phyloP scores from a whole-genome alignment of 2,888 invertebrate species.

The Agrotis exclamationis region DNA sequence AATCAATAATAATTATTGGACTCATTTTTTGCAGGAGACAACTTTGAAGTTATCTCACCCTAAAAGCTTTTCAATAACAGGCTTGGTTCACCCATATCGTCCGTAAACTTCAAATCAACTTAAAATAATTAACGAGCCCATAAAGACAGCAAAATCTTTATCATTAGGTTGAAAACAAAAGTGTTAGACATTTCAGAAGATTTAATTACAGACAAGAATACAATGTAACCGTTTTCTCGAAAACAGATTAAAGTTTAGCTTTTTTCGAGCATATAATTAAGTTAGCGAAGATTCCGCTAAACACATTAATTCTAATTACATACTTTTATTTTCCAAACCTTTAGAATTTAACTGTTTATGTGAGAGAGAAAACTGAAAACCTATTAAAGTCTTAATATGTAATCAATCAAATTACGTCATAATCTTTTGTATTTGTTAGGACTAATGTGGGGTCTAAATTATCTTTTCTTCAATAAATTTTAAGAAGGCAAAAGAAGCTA shows the following conservation, averaged over 20 bases:
- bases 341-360: conserved; percentile 5
- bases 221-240: conserved; percentile 39
- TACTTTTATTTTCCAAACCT: not conserved
- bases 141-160: conserved; percentile 23
- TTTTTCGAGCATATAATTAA: conserved; percentile 66
- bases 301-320: conserved; percentile 68
- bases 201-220: conserved; percentile 48
- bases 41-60: no score
- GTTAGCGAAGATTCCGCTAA: conserved; percentile 43
- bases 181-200: conserved; percentile 31
- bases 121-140: not conserved
- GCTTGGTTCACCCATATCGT: not conserved
- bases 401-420: not conserved
- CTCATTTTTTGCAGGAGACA: no score
- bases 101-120: not conserved
- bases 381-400: no score
- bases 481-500: no score
- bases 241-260: conserved; percentile 34
- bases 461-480: no score
- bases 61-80: not conserved
- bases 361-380: not conserved
- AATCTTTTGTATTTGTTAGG: no score
- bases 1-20: no score
- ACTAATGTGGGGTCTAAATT: no score
- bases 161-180: conserved; percentile 34